A percentile compares a stretch with the other conserved stretches of the same genome.
These are phyloP conservation scores for Chloroceryle aenea DNA, from an alignment of 2,113 vertebrate species.

Conservation along the genomic window DNA sequence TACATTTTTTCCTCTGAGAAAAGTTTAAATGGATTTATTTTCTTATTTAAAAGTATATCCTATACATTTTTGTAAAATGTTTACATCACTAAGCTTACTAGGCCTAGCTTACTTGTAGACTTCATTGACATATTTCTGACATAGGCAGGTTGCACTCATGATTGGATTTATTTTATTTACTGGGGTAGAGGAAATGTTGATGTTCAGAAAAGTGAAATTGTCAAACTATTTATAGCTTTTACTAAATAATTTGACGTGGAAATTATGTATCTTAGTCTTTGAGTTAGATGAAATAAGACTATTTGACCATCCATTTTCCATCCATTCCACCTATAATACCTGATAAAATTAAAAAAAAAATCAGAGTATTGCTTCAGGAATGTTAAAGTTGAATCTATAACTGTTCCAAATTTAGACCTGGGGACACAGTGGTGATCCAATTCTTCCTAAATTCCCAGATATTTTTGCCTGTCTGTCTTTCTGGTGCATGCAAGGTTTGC, in stretches of 20 bases:
- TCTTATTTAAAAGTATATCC: no score
- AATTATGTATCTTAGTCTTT: not conserved
- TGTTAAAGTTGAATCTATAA: not conserved
- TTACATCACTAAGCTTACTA: not conserved
- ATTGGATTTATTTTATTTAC: not conserved
- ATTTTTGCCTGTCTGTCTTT: not conserved
- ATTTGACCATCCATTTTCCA: not conserved
- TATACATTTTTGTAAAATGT: not conserved
- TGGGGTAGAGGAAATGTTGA: not conserved
- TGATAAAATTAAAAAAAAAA: not conserved
- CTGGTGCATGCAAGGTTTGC: not conserved
- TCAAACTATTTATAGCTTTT: not conserved
- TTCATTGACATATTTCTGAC: not conserved
- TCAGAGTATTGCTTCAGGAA: not conserved
- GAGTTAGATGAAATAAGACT: not conserved
- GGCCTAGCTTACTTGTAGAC: not conserved
- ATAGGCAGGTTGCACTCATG: not conserved
- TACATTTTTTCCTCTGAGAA: not conserved
- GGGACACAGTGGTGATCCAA: accelerated
- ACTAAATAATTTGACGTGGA: not conserved
- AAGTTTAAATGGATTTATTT: no score
- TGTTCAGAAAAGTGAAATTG: not conserved
- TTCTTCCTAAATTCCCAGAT: not conserved
- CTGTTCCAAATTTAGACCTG: not conserved
- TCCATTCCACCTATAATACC: not conserved